Conservation (phyloP, 2,888 invertebrate genomes). For the Marronus borbonicus region DNA sequence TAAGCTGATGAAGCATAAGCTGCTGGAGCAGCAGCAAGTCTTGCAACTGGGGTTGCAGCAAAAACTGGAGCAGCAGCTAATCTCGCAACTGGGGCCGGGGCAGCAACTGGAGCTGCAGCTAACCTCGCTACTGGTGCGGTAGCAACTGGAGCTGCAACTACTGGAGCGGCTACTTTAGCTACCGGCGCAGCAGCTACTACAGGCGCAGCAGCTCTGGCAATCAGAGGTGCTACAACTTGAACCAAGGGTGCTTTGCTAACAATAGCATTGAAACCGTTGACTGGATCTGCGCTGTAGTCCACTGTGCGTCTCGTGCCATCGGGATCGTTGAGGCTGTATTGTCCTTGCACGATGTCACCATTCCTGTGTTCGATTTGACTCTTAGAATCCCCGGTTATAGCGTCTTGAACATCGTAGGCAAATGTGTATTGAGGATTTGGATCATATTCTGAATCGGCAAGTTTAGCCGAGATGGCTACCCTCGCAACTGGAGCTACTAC, state of each 20-base stretch:
- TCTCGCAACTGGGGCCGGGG: conserved; percentile 50
- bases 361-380: conserved; percentile 73
- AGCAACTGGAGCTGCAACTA: conserved; percentile 52
- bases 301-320: conserved; percentile 77
- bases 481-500: conserved; percentile 55
- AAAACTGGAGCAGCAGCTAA: conserved; percentile 54
- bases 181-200: conserved; percentile 62
- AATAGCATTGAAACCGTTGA: conserved; percentile 79
- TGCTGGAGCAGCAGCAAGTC: conserved; percentile 59
- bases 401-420: conserved; percentile 80
- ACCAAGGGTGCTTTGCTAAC: conserved; percentile 76
- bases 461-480: conserved; percentile 65
- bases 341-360: conserved; percentile 78
- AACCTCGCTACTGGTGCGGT: conserved; percentile 62
- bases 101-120: conserved; percentile 52
- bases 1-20: conserved; percentile 50
- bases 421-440: conserved; percentile 79
- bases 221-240: conserved; percentile 54
- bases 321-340: conserved; percentile 77
- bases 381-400: conserved; percentile 76
- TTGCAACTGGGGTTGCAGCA: conserved; percentile 53
- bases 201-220: conserved; percentile 63
- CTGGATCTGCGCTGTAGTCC: conserved; percentile 79
- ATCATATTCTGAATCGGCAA: conserved; percentile 74
- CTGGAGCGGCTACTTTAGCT: conserved; percentile 57